Conservation (phyloP, 2,113 vertebrate genomes). For the Telmatochromis sp. region DNA sequence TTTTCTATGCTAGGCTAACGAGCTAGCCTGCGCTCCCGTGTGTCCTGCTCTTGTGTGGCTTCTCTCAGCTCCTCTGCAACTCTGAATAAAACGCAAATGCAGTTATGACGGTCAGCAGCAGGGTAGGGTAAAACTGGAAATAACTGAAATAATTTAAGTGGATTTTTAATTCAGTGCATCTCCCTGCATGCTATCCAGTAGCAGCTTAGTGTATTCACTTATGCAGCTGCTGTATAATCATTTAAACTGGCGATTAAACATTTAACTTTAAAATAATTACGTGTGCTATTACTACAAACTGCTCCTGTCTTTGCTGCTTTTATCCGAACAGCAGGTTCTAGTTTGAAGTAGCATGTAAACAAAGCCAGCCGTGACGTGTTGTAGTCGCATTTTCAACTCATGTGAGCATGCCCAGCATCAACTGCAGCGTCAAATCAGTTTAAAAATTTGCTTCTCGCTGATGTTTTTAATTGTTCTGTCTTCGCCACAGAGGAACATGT, state of each 20-base stretch:
- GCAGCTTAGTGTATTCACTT: background rate
- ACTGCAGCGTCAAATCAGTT: background rate
- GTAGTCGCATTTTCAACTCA: background rate
- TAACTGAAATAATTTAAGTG: background rate
- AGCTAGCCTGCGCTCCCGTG: background rate
- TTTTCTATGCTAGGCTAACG: constrained; percentile 37
- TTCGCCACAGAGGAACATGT: background rate
- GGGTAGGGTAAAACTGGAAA: background rate
- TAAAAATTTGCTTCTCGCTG: background rate
- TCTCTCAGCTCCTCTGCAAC: background rate
- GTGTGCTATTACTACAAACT: background rate
- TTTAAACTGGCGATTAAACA: background rate
- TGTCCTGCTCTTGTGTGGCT: background rate
- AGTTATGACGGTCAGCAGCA: background rate
- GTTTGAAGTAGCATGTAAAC: background rate
- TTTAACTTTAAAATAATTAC: background rate
- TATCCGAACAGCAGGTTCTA: background rate
- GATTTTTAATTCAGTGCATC: background rate
- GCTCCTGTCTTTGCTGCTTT: background rate
- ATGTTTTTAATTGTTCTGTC: background rate
- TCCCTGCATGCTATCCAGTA: background rate
- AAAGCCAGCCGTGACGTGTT: background rate
- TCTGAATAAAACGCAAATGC: background rate
- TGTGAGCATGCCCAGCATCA: background rate
- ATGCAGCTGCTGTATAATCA: background rate